These are phyloP conservation scores for Microctonus brassicae DNA, from an alignment of 2,888 invertebrate species.

Conservation along the genomic window DNA sequence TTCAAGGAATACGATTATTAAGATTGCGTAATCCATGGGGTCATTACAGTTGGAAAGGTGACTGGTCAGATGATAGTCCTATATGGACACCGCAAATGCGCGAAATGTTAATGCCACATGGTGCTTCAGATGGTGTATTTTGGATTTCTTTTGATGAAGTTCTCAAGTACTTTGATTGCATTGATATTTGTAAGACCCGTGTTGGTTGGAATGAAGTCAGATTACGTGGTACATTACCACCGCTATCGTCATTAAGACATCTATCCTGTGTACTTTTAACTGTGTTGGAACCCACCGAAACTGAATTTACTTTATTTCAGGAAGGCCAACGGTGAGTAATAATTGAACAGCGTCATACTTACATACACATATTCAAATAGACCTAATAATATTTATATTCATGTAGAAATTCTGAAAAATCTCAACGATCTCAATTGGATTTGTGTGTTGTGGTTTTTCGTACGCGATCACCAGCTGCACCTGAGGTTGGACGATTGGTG, in stretches of 20 bases:
- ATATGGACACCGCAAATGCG: conserved; percentile 80
- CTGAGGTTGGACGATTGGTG: conserved; percentile 84
- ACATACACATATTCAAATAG: neutral
- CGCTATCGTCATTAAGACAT: conserved; percentile 84
- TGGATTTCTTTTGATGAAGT: conserved; percentile 98
- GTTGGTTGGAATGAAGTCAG: conserved; percentile 94
- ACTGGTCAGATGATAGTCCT: conserved; percentile 87
- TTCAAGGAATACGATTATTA: conserved; percentile 82
- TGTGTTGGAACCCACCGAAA: conserved; percentile 94
- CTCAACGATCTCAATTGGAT: conserved; percentile 90
- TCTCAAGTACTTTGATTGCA: conserved; percentile 94
- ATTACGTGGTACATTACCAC: conserved; percentile 86
- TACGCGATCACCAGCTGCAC: conserved; percentile 78
- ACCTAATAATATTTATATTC: conserved; percentile 7
- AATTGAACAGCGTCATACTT: neutral
- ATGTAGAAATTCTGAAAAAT: conserved; percentile 86
- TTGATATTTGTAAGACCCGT: conserved; percentile 96
- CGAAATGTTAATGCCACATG: conserved; percentile 83
- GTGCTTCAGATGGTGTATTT: conserved; percentile 91
- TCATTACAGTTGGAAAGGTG: conserved; percentile 97
- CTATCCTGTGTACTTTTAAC: conserved; percentile 90
- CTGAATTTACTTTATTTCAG: conserved; percentile 96
- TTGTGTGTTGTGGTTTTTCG: conserved; percentile 90
- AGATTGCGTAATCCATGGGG: conserved; percentile 98
- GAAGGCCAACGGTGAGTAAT: conserved; percentile 82